Evolutionary conservation across 2,797 vertebrate genomes (phyloP), one percentile per base, ranked within the genome.

Genomic region (Halcyon leucocephala): DNA sequence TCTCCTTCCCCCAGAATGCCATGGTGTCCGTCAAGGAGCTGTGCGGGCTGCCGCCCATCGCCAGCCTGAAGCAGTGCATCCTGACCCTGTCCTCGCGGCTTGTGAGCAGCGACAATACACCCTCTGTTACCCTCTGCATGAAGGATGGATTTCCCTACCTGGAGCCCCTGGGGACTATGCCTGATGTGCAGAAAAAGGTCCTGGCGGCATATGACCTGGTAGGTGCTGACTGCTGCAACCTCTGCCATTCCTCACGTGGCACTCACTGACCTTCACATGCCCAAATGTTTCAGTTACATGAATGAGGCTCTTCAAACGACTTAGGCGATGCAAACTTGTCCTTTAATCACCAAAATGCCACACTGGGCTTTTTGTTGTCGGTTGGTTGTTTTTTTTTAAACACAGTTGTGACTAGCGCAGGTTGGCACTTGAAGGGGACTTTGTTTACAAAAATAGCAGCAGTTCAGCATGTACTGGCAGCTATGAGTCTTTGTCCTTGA

Each of bases 61-160:
- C 99, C 78, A 99, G 99, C 95, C 97, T 99, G 90, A 99, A 99
- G 97, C 99, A 99, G 98, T 99, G 99, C 98, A 99, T 99, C 97
- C 98, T 99, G 97, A 99, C 98, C 46, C 96, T 99, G 96, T 98
- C 99, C 89, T 98, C 99, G 0, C 98, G 99, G 55, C 98, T 99
- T 11, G 98, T 99, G 92, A 98, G 97, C 95, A 95, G 98, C 0
- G 99, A 99, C 87, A 99, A 98, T 26, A 14, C 94, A 2, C 98
- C 99, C 70, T 98, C 98, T 0, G 99, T 99, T 60, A 95, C 93
- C 48, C 99, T 99, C 94, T 98, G 98, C 95, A 98, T 99, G 97
- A 99, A 97, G 97, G 99, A 99, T 1, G 97, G 97, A 4, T 99
- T 99, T 94, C 99, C 99, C 2, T 99, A 98, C 94, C 98, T 99